A percentile compares a stretch with the other conserved stretches of the same genome.
Evolutionary conservation across 1,140 invertebrate genomes (phyloP).

Genomic region (Kradibia gibbosae): DNA sequence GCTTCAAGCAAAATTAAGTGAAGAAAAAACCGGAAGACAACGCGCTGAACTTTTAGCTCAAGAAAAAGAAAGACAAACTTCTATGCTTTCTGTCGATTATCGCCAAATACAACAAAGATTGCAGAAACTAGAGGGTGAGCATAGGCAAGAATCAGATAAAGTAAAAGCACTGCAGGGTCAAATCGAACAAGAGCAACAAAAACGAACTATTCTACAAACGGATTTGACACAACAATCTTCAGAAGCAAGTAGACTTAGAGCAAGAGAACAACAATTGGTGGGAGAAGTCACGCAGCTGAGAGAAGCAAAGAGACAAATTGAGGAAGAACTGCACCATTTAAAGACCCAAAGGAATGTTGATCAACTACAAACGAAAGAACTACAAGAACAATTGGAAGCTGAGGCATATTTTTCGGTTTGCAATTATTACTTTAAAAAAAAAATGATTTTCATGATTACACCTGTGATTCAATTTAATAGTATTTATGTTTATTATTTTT

Average conservation of each 20-base stretch:
- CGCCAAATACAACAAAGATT: constrained; percentile 91
- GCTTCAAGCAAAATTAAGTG: constrained; percentile 90
- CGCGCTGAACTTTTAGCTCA: constrained; percentile 87
- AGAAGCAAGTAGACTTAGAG: constrained; percentile 81
- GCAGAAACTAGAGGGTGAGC: constrained; percentile 91
- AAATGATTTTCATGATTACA: too few relatives aligned
- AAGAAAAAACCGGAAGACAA: constrained; percentile 88
- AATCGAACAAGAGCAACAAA: constrained; percentile 91
- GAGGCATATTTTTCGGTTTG: constrained; percentile 90
- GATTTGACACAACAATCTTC: constrained; percentile 82
- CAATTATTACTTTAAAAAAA: constrained; percentile 16
- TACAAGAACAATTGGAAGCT: constrained; percentile 93
- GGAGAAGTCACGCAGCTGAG: constrained; percentile 81
- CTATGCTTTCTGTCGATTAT: constrained; percentile 94
- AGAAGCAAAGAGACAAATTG: constrained; percentile 81
- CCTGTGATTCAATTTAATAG: too few relatives aligned
- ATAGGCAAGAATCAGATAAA: constrained; percentile 91
- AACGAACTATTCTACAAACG: constrained; percentile 80
- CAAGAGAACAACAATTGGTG: constrained; percentile 82
- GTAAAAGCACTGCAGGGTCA: constrained; percentile 86
- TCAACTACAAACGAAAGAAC: constrained; percentile 90
- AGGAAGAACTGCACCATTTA: constrained; percentile 87
- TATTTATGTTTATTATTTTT: too few relatives aligned
- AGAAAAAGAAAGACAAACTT: constrained; percentile 94
- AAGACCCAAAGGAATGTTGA: constrained; percentile 81